A percentile compares a stretch with the other conserved stretches of the same genome.
Conservation (phyloP, 2,113 vertebrate genomes). For the Ictalurus furcatus region DNA sequence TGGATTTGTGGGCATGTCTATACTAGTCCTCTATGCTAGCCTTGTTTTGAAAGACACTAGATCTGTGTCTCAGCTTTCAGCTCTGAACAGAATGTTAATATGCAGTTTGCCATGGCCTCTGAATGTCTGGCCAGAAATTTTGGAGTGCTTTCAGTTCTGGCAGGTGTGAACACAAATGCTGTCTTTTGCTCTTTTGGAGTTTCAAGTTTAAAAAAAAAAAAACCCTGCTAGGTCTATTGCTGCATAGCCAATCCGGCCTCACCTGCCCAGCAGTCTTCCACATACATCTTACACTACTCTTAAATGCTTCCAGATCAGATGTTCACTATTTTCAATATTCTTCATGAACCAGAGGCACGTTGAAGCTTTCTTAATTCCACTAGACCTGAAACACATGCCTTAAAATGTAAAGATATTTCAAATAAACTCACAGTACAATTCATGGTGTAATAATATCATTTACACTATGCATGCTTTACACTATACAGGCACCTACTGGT, state of each 20-base stretch:
- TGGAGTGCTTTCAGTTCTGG: slow-evolving; percentile 67
- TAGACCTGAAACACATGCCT: neutral
- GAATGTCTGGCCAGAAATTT: slow-evolving; percentile 46
- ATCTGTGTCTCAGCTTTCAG: slow-evolving; percentile 39
- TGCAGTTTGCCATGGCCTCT: slow-evolving; percentile 54
- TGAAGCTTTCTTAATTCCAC: slow-evolving; percentile 9
- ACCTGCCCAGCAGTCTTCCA: neutral
- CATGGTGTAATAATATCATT: neutral
- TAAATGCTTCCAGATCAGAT: slow-evolving; percentile 1
- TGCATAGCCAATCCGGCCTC: neutral
- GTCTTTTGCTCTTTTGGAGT: slow-evolving; percentile 31
- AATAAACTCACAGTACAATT: neutral
- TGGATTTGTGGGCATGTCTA: neutral
- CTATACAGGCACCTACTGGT: neutral
- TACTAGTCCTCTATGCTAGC: slow-evolving; percentile 23
- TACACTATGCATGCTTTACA: neutral
- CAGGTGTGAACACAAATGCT: slow-evolving; percentile 66
- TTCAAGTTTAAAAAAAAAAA: neutral
- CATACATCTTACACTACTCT: neutral
- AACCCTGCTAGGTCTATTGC: neutral
- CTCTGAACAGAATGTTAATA: slow-evolving; percentile 67
- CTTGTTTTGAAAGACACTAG: slow-evolving; percentile 50
- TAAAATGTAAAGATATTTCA: neutral
- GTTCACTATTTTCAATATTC: neutral
- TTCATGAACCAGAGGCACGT: neutral